Conservation (phyloP, 2,888 invertebrate species). For the Limnephilus marmoratus region DNA sequence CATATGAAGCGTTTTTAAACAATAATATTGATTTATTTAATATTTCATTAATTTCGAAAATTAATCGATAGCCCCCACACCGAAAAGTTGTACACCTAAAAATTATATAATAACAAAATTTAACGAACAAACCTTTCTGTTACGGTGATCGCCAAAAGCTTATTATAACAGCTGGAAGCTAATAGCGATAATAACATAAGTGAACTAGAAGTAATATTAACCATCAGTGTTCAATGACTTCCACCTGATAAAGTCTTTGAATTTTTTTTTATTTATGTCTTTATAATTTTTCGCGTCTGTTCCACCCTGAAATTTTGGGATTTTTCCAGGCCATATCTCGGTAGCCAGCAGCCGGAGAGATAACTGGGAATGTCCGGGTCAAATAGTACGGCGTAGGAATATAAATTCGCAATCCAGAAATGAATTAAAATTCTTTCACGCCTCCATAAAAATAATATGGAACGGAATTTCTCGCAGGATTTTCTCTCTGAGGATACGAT, state of each 20-base stretch:
- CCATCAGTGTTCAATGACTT: constrained; percentile 32
- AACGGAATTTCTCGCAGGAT: constrained; percentile 29
- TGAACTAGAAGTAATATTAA: not conserved
- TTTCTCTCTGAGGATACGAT: constrained; percentile 28
- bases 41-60: too few species aligned
- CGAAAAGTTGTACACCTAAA: too few species aligned
- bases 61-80: too few species aligned
- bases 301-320: not conserved
- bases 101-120: too few species aligned
- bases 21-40: too few species aligned
- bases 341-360: not conserved
- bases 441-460: constrained; percentile 19
- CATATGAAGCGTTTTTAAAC: too few species aligned
- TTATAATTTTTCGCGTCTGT: not conserved
- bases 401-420: constrained; percentile 34
- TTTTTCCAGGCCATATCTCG: not conserved
- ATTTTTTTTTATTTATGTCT: constrained; percentile 19
- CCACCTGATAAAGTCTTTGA: constrained; percentile 5
- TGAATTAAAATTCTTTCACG: constrained; percentile 46
- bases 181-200: not conserved
- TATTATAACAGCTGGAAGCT: not conserved
- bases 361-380: not conserved
- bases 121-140: not conserved
- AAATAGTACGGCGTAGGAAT: constrained; percentile 8
- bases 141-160: not conserved